phyloP scores from a whole-genome alignment of 1,140 invertebrate species.

The Drosophila neocordata region DNA sequence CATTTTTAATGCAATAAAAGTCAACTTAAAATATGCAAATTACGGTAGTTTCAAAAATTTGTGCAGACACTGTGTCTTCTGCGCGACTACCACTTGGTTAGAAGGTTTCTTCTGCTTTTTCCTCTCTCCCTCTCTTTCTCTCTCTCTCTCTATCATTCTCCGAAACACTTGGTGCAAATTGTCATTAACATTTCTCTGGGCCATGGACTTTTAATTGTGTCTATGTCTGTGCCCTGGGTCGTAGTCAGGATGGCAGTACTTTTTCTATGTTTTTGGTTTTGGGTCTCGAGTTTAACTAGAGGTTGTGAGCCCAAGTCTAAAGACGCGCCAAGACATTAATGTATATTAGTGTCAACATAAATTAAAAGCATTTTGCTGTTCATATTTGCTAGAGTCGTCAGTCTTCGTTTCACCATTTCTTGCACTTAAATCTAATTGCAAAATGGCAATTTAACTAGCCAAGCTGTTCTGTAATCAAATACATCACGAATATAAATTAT shows the following conservation, averaged over 20 bases:
- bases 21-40: slow-evolving; percentile 81
- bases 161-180: slow-evolving; percentile 51
- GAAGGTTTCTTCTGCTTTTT: not conserved
- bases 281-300: slow-evolving; percentile 14
- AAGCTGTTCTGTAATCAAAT: slow-evolving; percentile 63
- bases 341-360: slow-evolving; percentile 80
- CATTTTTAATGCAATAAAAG: slow-evolving; percentile 81
- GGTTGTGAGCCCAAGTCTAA: slow-evolving; percentile 48
- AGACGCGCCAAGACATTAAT: slow-evolving; percentile 72
- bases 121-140: too few relatives aligned
- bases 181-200: slow-evolving; percentile 80
- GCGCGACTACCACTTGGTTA: slow-evolving; percentile 2
- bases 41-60: slow-evolving; percentile 79
- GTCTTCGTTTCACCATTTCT: not conserved
- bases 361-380: slow-evolving; percentile 80
- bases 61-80: slow-evolving; percentile 60
- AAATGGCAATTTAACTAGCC: slow-evolving; percentile 60
- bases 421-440: slow-evolving; percentile 78
- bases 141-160: too few relatives aligned
- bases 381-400: slow-evolving; percentile 62
- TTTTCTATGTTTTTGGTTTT: slow-evolving; percentile 15
- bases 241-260: not conserved
- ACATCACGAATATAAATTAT: slow-evolving; percentile 5
- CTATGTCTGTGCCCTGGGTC: slow-evolving; percentile 38
- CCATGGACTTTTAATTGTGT: slow-evolving; percentile 80